phyloP scores from a whole-genome alignment of 2,113 vertebrate species.

The Poeciliopsis retropinna region DNA sequence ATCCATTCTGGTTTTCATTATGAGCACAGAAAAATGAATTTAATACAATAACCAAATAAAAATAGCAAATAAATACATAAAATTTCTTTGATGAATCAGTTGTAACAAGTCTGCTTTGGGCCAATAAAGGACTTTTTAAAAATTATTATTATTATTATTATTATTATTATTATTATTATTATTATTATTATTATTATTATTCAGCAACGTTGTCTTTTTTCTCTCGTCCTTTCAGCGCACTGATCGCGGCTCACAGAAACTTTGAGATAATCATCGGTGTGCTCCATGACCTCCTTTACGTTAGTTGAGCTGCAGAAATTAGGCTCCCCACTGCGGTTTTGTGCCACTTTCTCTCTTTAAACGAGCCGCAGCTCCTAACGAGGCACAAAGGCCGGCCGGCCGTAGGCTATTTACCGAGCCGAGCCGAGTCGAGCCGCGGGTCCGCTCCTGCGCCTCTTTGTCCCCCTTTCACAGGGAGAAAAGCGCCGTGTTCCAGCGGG shows the following conservation, averaged over 20 bases:
- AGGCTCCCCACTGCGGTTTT: constrained; percentile 93
- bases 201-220: too few species aligned
- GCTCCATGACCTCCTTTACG: constrained; percentile 90
- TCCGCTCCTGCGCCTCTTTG: neutral
- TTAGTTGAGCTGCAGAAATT: constrained; percentile 89
- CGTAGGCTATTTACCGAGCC: constrained; percentile 41
- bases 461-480: neutral
- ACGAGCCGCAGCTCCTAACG: constrained; percentile 89
- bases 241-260: constrained; percentile 51
- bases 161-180: too few species aligned
- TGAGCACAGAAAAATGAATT: too few species aligned
- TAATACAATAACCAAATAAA: too few species aligned
- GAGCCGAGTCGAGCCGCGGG: constrained; percentile 14
- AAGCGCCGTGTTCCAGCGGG: neutral
- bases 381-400: constrained; percentile 87
- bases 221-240: neutral
- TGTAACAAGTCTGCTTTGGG: too few species aligned
- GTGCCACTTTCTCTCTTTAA: constrained; percentile 81
- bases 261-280: constrained; percentile 70
- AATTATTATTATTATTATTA: too few species aligned
- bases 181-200: too few species aligned
- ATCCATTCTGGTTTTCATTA: too few species aligned
- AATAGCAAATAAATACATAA: too few species aligned
- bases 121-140: too few species aligned
- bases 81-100: too few species aligned